phyloP scores from a whole-genome alignment of 2,888 invertebrate species.

The Drosophila flavopinicola region DNA sequence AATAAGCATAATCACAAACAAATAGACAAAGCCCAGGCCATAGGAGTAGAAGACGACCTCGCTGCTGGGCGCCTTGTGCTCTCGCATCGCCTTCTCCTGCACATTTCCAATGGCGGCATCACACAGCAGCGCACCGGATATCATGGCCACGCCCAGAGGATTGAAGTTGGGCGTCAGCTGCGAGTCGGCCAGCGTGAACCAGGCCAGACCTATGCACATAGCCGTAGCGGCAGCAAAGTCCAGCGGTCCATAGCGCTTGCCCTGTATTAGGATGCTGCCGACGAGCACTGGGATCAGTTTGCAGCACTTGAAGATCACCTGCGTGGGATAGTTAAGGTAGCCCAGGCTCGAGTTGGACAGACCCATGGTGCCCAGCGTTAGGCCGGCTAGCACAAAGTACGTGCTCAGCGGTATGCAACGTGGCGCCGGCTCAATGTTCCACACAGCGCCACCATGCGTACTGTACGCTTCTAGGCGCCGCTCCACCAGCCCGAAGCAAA shows the following conservation, averaged over 20 bases:
- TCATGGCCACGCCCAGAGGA: conserved; percentile 89
- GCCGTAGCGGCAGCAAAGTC: conserved; percentile 93
- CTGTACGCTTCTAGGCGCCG: conserved; percentile 85
- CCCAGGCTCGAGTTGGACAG: conserved; percentile 97
- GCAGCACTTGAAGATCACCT: conserved; percentile 98
- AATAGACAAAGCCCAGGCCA: conserved; percentile 92
- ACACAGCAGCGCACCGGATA: conserved; percentile 93
- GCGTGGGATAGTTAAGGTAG: conserved; percentile 98
- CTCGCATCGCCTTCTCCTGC: conserved; percentile 97
- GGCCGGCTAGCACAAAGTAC: conserved; percentile 92
- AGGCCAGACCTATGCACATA: conserved; percentile 95
- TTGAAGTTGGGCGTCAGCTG: conserved; percentile 91
- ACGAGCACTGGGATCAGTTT: conserved; percentile 97
- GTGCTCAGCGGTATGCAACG: conserved; percentile 92
- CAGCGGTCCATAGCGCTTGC: conserved; percentile 92
- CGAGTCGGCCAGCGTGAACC: conserved; percentile 94
- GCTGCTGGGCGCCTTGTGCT: conserved; percentile 91
- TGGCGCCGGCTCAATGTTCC: conserved; percentile 85
- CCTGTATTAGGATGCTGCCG: conserved; percentile 96
- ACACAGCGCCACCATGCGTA: conserved; percentile 31
- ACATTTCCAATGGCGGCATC: conserved; percentile 98
- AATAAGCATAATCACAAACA: conserved; percentile 89
- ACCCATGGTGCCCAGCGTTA: conserved; percentile 98
- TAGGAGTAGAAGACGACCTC: conserved; percentile 98
- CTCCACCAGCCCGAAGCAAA: conserved; percentile 91